A percentile compares a stretch with the other conserved stretches of the same genome.
Evolutionary conservation across 2,797 vertebrate species (phyloP).

Genomic region (Pteronotus mesoamericanus): DNA sequence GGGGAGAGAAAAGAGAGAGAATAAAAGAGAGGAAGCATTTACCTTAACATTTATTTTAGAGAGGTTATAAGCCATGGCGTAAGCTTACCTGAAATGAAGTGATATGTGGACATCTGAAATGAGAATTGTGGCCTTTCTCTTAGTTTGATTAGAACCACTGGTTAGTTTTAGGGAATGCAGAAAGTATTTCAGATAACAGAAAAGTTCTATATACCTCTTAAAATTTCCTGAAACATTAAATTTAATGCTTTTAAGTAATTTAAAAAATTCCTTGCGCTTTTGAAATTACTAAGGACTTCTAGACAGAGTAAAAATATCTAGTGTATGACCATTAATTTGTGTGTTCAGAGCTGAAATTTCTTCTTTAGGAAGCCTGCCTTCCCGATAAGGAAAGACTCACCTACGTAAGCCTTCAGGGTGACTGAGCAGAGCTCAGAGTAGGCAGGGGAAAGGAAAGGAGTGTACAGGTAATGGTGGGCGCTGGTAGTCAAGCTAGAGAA

Average conservation of each 20-base stretch:
- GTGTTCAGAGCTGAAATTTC: constrained; percentile 1
- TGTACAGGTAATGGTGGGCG: neutral
- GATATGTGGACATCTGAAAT: neutral
- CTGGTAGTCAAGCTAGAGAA: neutral
- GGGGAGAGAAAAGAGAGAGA: neutral
- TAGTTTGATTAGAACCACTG: neutral
- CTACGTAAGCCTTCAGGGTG: neutral
- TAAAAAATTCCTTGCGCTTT: neutral
- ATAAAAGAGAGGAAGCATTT: neutral
- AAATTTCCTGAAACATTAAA: neutral
- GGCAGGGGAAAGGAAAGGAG: neutral
- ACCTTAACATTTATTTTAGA: neutral
- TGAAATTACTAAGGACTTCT: neutral
- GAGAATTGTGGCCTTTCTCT: neutral
- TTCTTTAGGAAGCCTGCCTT: neutral
- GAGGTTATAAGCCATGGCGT: neutral
- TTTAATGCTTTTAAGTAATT: constrained; percentile 16
- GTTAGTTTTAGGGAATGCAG: neutral
- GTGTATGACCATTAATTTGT: neutral
- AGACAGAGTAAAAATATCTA: neutral
- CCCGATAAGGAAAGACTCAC: neutral
- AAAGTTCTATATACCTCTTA: neutral
- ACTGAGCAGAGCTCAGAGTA: neutral
- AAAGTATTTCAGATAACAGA: neutral
- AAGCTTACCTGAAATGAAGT: neutral